Percentiles rank a stretch among this genome's conserved stretches.
Conservation (phyloP, 2,113 vertebrate species). For the Egretta garzetta region DNA sequence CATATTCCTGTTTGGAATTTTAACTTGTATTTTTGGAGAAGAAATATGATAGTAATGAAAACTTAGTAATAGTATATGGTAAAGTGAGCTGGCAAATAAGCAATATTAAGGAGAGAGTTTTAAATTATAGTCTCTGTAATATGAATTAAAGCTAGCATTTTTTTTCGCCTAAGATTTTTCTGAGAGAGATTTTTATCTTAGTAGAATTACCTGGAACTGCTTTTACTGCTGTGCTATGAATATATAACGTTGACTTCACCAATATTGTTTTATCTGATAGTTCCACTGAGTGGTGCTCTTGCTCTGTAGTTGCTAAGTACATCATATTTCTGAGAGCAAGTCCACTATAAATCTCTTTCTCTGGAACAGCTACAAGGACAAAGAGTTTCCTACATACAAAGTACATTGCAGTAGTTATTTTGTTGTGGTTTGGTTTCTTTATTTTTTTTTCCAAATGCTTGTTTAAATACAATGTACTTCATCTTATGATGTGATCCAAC, state of each 20-base stretch:
- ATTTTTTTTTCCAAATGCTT: not conserved
- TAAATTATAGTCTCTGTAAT: not conserved
- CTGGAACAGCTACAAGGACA: not conserved
- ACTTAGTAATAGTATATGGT: not conserved
- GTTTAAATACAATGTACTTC: not conserved
- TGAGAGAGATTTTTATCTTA: not conserved
- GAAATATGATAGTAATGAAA: not conserved
- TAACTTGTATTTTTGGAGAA: not conserved
- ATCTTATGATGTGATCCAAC: not conserved
- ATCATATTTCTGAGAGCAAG: not conserved
- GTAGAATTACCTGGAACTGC: not conserved
- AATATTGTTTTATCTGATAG: not conserved
- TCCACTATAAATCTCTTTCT: not conserved
- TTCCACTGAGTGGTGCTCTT: conserved; percentile 75
- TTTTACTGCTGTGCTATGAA: not conserved
- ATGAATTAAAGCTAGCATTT: not conserved
- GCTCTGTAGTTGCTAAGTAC: conserved; percentile 1
- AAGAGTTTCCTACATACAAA: not conserved
- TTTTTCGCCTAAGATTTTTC: not conserved
- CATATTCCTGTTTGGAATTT: not conserved
- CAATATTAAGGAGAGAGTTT: not conserved
- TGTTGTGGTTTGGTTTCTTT: no score
- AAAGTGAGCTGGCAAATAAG: not conserved
- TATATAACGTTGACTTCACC: not conserved
- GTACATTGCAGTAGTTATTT: not conserved